Evolutionary conservation across 2,113 vertebrate species (phyloP), one percentile per base, ranked within the genome.

Genomic region (Plotosus lineatus): DNA sequence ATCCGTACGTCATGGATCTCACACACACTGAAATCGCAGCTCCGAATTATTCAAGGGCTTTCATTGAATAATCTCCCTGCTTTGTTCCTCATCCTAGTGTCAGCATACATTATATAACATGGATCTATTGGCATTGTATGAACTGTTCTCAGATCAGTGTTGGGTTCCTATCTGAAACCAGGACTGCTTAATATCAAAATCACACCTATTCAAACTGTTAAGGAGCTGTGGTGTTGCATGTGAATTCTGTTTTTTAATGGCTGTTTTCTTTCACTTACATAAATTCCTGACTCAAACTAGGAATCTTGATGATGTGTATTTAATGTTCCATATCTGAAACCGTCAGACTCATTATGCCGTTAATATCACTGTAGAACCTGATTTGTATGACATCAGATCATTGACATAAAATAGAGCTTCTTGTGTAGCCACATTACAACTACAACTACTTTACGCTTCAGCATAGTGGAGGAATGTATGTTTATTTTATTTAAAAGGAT

Each of bases 1-100:
- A 61, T 61, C 26, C 33, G 26, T 51, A 76, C 26, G 15, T 68
- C 53, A 51, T 82, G 84, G 80, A 85, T 86, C n/a, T n/a, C 80
- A 82, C 42, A 23, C 63, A 10, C 23, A 12, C 36, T n/a, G 61
- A 38, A 65, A 38, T 65, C 9, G 19, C 61, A 40, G 36, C 36
- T 23, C 36, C 11, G 36, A n/a, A 21, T n/a, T n/a, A n/a, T n/a
- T 40, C 28, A 7, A 2, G 21, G 23, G 21, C 56, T 1, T 6
- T 15, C 56, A 60, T n/a, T 38, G 9, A 66, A 38, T 12, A 21
- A 10, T 19, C 9, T 23, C 9, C 21, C 40, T 4, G 21, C 61
- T 21, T 38, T 21, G 61, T 65, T 19, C 3, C 61, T 23, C 3
- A 3, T n/a, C n/a, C 19, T 65, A 21, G 17, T 21, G 17, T 65